A percentile compares a stretch with the other conserved stretches of the same genome.
Evolutionary conservation across 2,888 invertebrate species (phyloP).

Genomic region (Baccha elongata): DNA sequence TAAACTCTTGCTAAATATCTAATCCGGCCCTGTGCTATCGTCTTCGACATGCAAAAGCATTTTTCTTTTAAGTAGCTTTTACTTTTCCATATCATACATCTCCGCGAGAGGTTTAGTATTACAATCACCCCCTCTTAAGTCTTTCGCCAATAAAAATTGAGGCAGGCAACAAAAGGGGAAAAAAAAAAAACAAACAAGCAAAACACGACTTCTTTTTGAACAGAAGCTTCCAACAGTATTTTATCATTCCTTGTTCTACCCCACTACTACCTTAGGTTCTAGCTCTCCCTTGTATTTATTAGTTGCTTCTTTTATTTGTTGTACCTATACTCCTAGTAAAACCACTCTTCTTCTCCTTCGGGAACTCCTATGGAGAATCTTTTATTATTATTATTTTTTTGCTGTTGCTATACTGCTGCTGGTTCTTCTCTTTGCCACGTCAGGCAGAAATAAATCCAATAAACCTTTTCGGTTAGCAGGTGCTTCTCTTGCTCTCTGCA

Average conservation of each 20-base stretch:
- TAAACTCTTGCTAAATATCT: too few relatives aligned
- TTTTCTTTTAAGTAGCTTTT: conserved; percentile 66
- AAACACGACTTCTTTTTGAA: conserved; percentile 28
- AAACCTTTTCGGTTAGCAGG: conserved; percentile 73
- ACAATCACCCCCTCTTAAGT: neutral
- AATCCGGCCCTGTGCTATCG: neutral
- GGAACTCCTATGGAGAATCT: neutral
- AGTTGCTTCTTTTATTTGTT: conserved; percentile 54
- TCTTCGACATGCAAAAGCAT: conserved; percentile 47
- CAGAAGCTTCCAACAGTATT: conserved; percentile 52
- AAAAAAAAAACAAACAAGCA: conserved; percentile 1
- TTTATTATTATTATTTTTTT: neutral
- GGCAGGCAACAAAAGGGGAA: neutral
- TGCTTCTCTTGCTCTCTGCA: conserved; percentile 52
- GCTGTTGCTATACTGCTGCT: conserved; percentile 2
- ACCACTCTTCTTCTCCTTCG: neutral
- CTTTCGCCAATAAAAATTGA: conserved; percentile 53
- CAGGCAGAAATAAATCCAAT: conserved; percentile 67
- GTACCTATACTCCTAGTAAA: conserved; percentile 6
- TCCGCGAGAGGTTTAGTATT: conserved; percentile 55
- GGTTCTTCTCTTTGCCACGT: conserved; percentile 6
- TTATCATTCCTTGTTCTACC: conserved; percentile 61
- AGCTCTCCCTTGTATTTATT: conserved; percentile 59
- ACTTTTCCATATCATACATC: conserved; percentile 67
- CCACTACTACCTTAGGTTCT: too few relatives aligned